A percentile compares a stretch with the other conserved stretches of the same genome.
These are phyloP conservation scores for Hirtodrosophila trivittata DNA, from an alignment of 2,888 invertebrate genomes.

Conservation along the genomic window DNA sequence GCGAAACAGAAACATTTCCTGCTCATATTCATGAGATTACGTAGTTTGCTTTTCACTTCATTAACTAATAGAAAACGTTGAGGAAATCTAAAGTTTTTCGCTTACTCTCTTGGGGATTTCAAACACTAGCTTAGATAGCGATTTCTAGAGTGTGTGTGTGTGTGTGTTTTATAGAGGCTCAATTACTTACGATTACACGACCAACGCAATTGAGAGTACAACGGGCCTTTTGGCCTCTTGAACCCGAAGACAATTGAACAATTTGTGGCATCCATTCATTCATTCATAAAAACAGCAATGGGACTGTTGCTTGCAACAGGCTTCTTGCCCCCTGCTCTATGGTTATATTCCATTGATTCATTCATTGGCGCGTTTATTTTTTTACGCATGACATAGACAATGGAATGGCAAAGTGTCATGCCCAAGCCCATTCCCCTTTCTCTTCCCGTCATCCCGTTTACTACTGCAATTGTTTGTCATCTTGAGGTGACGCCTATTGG, in stretches of 20 bases:
- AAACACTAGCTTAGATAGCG: too few relatives aligned
- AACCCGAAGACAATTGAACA: constrained; percentile 69
- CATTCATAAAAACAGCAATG: constrained; percentile 41
- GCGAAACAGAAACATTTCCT: too few relatives aligned
- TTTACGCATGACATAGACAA: constrained; percentile 49
- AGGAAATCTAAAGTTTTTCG: too few relatives aligned
- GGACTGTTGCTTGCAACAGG: neutral
- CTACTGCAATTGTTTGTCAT: neutral
- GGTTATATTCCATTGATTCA: constrained; percentile 50
- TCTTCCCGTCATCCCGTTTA: too few relatives aligned
- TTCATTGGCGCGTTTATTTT: constrained; percentile 48
- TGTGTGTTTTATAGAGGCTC: constrained; percentile 1
- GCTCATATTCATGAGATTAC: too few relatives aligned
- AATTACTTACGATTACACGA: constrained; percentile 50
- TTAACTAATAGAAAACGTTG: too few relatives aligned
- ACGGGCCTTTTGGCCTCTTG: constrained; percentile 74
- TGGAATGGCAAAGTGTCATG: too few relatives aligned
- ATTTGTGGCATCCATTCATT: constrained; percentile 58
- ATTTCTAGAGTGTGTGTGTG: neutral
- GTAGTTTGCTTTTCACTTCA: too few relatives aligned
- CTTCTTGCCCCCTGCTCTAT: neutral
- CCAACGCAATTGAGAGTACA: too few relatives aligned
- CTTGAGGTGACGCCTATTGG: too few relatives aligned
- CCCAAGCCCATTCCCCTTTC: too few relatives aligned
- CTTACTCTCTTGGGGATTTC: too few relatives aligned